Evolutionary conservation across 2,797 vertebrate genomes (phyloP).

Genomic region (Mastacembelus armatus): DNA sequence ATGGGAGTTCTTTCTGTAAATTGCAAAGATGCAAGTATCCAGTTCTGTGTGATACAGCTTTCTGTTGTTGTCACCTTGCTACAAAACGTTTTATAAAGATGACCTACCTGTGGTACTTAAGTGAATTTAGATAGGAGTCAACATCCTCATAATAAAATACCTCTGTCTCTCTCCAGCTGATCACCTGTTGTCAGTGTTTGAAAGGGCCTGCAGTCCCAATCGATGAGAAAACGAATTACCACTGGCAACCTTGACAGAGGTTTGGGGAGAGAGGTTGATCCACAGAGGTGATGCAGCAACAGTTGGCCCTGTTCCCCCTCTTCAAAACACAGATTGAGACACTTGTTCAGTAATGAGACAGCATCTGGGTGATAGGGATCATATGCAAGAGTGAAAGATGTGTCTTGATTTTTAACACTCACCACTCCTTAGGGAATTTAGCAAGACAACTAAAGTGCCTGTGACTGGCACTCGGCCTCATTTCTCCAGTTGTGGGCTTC

Average conservation of each 20-base stretch:
- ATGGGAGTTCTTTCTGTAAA: not conserved
- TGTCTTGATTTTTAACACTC: conserved; percentile 30
- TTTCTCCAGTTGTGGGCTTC: conserved; percentile 51
- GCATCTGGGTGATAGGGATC: conserved; percentile 22
- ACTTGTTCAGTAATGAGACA: conserved; percentile 30
- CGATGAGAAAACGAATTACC: conserved; percentile 67
- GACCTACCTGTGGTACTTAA: conserved; percentile 41
- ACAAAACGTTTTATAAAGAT: conserved; percentile 29
- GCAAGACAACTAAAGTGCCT: conserved; percentile 42
- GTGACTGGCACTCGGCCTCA: conserved; percentile 64
- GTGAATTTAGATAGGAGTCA: conserved; percentile 63
- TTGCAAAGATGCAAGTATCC: not conserved
- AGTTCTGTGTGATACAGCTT: conserved; percentile 11
- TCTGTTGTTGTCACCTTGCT: not conserved
- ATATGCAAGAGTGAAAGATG: conserved; percentile 42
- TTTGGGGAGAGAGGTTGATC: conserved; percentile 20
- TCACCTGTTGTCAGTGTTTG: conserved; percentile 53
- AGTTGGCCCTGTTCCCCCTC: not conserved
- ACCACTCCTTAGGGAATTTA: conserved; percentile 26
- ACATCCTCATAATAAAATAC: conserved; percentile 61
- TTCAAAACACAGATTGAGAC: conserved; percentile 14
- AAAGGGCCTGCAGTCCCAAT: conserved; percentile 49
- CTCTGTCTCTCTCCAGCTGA: conserved; percentile 61
- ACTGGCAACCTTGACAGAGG: conserved; percentile 31
- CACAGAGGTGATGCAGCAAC: conserved; percentile 25